Percentiles rank a stretch among this genome's conserved stretches.
These are phyloP conservation scores for Leptarthrus brevirostris DNA, from an alignment of 2,888 invertebrate genomes.

Conservation along the genomic window DNA sequence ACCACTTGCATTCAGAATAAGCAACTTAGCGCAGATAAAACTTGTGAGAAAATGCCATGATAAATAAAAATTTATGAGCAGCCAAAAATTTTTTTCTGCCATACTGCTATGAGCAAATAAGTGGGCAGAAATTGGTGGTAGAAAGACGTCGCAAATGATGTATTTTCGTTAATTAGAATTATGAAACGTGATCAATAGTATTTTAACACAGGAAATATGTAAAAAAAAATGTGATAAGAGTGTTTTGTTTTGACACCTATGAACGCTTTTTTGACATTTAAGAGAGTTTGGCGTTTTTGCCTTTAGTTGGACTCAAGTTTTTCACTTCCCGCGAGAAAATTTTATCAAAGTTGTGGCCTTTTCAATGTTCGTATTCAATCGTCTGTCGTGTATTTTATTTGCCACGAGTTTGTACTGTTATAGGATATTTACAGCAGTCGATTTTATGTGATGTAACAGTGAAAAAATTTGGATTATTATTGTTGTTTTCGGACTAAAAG, in stretches of 20 bases:
- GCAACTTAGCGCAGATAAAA: background rate
- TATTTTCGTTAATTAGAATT: background rate
- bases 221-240: constrained; percentile 33
- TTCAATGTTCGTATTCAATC: constrained; percentile 26
- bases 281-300: constrained; percentile 37
- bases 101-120: constrained; percentile 32
- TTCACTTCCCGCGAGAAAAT: constrained; percentile 36
- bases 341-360: constrained; percentile 44
- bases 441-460: constrained; percentile 44
- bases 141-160: background rate
- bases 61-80: constrained; percentile 45
- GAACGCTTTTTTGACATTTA: constrained; percentile 42
- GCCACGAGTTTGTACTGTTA: constrained; percentile 21
- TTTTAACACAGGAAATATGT: background rate
- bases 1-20: too few relatives aligned
- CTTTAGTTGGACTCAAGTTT: constrained; percentile 17
- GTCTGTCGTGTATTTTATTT: constrained; percentile 25
- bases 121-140: constrained; percentile 13
- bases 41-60: constrained; percentile 24
- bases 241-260: constrained; percentile 44
- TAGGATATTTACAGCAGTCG: background rate
- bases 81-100: constrained; percentile 32
- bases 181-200: background rate
- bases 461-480: constrained; percentile 15
- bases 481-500: constrained; percentile 19